Base-by-base conservation (phyloP, 2,888 invertebrate genomes). In the Ochropleura leucogaster region DNA sequence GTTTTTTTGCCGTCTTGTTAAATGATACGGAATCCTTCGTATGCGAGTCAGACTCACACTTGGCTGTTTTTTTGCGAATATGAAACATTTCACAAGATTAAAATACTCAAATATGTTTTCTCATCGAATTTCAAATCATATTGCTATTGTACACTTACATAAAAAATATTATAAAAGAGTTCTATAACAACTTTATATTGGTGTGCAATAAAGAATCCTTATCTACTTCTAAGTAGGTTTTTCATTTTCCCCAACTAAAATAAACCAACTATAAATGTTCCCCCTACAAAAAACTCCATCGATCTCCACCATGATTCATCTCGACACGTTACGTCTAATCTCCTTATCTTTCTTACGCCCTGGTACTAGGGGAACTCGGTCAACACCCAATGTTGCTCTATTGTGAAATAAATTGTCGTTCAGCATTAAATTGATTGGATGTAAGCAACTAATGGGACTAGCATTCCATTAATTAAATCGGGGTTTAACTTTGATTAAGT, bases 271-370 rank as follows among this genome's bases (percentile, higher is more conserved):
- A 55, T 47, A 40, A n/a, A 16, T 40, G 3, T 10, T 16, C 18
- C 53, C 83, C 79, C 85, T 68, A 85, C 86, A 85, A 87, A 88
- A 90, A 85, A 0, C 85, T 82, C 86, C 87, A 79, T 84, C 85
- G 89, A 89, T 91, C 91, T 84, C 83, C 44, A 79, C 85, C 84
- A 93, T 93, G 90, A 93, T 91, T 93, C 91, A 92, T 92, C 88
- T 91, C 88, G 89, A 91, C 92, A 89, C 92, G 88, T 90, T 87
- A 83, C 81, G 81, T 87, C 83, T 92, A 93, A 93, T 93, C 91
- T 90, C 87, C 87, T 89, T 89, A 91, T 91, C 90, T 87, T 75
- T 80, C 82, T 74, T 70, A 47, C 59, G 64, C 68, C 53, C 79
- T 62, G 12, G 53, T 84, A 88, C 82, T 71, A 67, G 60, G 76